Percentiles rank a stretch among this genome's conserved stretches.
These are phyloP conservation scores for Silvanus unidentatus DNA, from an alignment of 2,888 invertebrate species.

Conservation along the genomic window DNA sequence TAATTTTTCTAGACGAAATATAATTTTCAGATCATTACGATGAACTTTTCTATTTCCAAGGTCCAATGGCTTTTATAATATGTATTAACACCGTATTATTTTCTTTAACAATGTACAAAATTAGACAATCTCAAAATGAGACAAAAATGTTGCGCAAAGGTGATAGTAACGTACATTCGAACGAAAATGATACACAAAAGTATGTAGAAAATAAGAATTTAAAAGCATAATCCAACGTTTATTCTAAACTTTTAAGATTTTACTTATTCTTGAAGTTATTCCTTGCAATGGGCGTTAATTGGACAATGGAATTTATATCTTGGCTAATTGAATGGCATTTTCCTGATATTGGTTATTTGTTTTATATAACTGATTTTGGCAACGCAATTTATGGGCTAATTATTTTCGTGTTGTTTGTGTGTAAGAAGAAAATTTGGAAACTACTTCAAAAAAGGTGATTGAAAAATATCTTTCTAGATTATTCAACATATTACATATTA, in stretches of 20 bases:
- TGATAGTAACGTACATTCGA: constrained; percentile 59
- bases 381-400: constrained; percentile 65
- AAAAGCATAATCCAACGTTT: no score
- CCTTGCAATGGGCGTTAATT: constrained; percentile 81
- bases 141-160: constrained; percentile 60
- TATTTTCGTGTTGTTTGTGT: constrained; percentile 69
- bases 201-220: no score
- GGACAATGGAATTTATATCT: constrained; percentile 74
- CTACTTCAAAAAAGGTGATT: constrained; percentile 57
- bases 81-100: constrained; percentile 61
- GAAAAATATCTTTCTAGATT: no score
- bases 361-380: constrained; percentile 59
- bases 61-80: constrained; percentile 60
- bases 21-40: no score
- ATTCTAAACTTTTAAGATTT: constrained; percentile 63
- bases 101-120: constrained; percentile 61
- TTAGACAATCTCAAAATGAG: constrained; percentile 60
- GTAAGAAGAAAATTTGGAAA: constrained; percentile 61
- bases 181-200: constrained; percentile 45
- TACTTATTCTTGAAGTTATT: constrained; percentile 74
- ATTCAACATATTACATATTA: no score
- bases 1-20: no score
- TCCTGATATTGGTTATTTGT: constrained; percentile 45
- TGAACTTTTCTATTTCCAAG: constrained; percentile 71
- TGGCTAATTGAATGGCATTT: constrained; percentile 52